Conservation (phyloP, 2,113 vertebrate genomes). For the Coptodon rendalli region DNA sequence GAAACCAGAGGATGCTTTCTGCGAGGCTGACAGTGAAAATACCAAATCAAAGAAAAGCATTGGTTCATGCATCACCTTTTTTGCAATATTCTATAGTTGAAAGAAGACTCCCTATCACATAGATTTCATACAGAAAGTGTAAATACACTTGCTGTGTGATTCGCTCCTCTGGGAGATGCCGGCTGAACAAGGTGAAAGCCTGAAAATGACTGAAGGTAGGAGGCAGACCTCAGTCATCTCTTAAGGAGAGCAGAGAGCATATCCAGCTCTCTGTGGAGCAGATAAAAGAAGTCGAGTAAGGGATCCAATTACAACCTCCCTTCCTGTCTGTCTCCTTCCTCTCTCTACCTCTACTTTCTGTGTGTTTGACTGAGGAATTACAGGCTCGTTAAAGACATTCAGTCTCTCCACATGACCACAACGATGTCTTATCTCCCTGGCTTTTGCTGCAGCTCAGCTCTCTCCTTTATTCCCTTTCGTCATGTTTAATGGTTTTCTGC, state of each 20-base stretch:
- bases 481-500: not conserved
- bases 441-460: not conserved
- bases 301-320: constrained; percentile 12
- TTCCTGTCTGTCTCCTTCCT: not conserved
- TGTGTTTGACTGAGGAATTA: constrained; percentile 10
- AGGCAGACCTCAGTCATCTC: not conserved
- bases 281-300: constrained; percentile 10
- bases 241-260: not conserved
- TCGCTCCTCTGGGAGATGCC: not conserved
- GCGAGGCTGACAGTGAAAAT: not conserved
- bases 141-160: not conserved
- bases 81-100: not conserved
- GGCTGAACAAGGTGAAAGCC: not conserved
- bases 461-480: not conserved
- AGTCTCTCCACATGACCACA: not conserved
- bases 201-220: not conserved
- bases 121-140: not conserved
- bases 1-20: not conserved
- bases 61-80: not conserved
- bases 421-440: not conserved
- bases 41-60: not conserved
- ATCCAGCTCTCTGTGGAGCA: not conserved
- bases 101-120: not conserved
- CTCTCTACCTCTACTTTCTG: not conserved
- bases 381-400: constrained; percentile 4